Percentiles rank a stretch among this genome's conserved stretches.
Evolutionary conservation across 2,888 invertebrate genomes (phyloP).

Genomic region (Strigamia maritima): DNA sequence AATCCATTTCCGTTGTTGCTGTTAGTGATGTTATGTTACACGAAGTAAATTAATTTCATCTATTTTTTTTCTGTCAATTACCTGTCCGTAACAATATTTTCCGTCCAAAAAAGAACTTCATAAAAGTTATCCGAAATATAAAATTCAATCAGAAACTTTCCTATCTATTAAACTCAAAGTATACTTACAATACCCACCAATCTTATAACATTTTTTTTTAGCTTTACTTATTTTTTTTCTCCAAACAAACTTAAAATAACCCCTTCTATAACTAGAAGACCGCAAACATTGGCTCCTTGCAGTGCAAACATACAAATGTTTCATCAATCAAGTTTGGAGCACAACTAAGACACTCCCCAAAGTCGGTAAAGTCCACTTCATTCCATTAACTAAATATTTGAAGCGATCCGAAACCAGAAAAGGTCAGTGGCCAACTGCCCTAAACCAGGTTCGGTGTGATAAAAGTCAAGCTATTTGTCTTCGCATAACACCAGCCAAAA

Average conservation of each 20-base stretch:
- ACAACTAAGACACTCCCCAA: conserved; percentile 24
- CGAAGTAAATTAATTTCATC: too few relatives aligned
- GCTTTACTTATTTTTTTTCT: too few relatives aligned
- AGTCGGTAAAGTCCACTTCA: conserved; percentile 25
- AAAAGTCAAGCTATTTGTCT: conserved; percentile 34
- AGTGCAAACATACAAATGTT: not conserved
- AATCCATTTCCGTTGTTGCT: too few relatives aligned
- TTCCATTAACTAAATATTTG: conserved; percentile 34
- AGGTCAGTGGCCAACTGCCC: conserved; percentile 18
- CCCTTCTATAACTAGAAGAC: not conserved
- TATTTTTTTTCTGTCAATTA: too few relatives aligned
- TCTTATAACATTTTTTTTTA: too few relatives aligned
- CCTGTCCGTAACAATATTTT: too few relatives aligned
- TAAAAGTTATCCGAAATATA: too few relatives aligned
- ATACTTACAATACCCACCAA: too few relatives aligned
- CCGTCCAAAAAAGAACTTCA: too few relatives aligned
- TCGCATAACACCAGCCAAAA: conserved; percentile 9
- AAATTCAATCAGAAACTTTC: too few relatives aligned
- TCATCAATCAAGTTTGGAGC: conserved; percentile 25
- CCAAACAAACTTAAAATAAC: not conserved
- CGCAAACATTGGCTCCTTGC: not conserved
- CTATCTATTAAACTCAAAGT: too few relatives aligned
- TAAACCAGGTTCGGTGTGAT: not conserved
- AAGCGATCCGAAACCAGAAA: conserved; percentile 13
- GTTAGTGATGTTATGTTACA: too few relatives aligned